A percentile compares a stretch with the other conserved stretches of the same genome.
phyloP scores from a whole-genome alignment of 2,888 invertebrate species.

The Nowickia ferox region DNA sequence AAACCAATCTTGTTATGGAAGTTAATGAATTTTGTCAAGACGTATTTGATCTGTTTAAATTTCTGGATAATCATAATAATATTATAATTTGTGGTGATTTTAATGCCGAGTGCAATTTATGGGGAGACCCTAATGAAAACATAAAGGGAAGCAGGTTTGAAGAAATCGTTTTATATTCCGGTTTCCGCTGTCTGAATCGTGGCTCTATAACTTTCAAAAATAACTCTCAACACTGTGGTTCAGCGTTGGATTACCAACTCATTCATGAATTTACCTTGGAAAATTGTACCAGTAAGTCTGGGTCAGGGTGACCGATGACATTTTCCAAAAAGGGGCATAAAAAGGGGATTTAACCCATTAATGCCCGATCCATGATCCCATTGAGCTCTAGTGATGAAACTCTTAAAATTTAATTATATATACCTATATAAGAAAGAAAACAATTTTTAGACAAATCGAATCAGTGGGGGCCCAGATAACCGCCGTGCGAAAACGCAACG shows the following conservation, averaged over 20 bases:
- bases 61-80: constrained; percentile 5
- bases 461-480: too few relatives aligned
- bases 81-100: constrained; percentile 12
- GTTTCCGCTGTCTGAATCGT: too few relatives aligned
- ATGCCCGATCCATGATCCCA: too few relatives aligned
- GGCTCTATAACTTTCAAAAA: not conserved
- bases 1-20: not conserved
- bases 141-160: too few relatives aligned
- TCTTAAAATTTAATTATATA: too few relatives aligned
- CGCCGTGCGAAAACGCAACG: too few relatives aligned
- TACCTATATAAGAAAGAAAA: too few relatives aligned
- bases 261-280: not conserved
- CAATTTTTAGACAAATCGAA: too few relatives aligned
- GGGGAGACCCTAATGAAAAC: not conserved
- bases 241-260: constrained; percentile 5
- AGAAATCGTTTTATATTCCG: not conserved
- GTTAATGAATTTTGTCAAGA: not conserved
- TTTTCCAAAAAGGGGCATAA: too few relatives aligned
- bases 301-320: too few relatives aligned
- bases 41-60: not conserved
- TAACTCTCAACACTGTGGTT: constrained; percentile 2
- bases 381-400: too few relatives aligned
- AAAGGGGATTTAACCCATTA: too few relatives aligned
- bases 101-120: not conserved
- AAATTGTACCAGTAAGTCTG: not conserved